Base-by-base conservation (phyloP, 2,797 vertebrate species). In the Eospalax fontanierii region DNA sequence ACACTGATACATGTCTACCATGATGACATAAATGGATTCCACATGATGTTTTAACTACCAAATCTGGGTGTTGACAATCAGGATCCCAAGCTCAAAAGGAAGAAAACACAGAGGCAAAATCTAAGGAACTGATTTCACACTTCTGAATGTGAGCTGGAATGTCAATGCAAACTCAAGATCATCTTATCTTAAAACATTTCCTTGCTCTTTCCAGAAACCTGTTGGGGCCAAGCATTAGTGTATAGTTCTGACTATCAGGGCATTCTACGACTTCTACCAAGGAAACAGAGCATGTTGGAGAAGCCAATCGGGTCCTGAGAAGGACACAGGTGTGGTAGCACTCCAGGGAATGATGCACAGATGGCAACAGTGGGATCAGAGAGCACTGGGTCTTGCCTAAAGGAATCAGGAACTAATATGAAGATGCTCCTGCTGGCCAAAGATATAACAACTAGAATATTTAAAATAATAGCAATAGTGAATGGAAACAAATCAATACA, bases 161-260 rank as follows among this genome's bases (percentile, higher is more conserved):
- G 54, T 59, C 14, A 40, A 19, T 15, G 46, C 5, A 50, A 90
- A 82, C 30, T 63, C 43, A 71, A 76, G 68, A 81, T 85, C 24
- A 70, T 46, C 63, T 33, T 93, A 88, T 63, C 74, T 89, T 57
- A 57, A 82, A 87, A 78, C 33, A 93, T 28, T 38, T 82, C 15
- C n/a, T 82, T 66, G 38, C 57, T 88, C 24, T 93, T 30, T 79
- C 43, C 50, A 90, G 57, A 93, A 82, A 54, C 28, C 21, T 40
- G 11, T 40, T 35, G 46, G 35, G 57, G 43, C 19, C 65, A n/a
- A 66, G 65, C 11, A 78, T 40, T 26, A 78, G 22, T 7, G 26
- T 21, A 66, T 3, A 46, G 33, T 10, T 61, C 63, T 15, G 12
- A 21, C 50, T 82, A 28, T 61, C 35, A 87, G 63, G 50, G 30